A percentile compares a stretch with the other conserved stretches of the same genome.
Conservation (phyloP, 2,113 vertebrate genomes). For the Origma solitaria region DNA sequence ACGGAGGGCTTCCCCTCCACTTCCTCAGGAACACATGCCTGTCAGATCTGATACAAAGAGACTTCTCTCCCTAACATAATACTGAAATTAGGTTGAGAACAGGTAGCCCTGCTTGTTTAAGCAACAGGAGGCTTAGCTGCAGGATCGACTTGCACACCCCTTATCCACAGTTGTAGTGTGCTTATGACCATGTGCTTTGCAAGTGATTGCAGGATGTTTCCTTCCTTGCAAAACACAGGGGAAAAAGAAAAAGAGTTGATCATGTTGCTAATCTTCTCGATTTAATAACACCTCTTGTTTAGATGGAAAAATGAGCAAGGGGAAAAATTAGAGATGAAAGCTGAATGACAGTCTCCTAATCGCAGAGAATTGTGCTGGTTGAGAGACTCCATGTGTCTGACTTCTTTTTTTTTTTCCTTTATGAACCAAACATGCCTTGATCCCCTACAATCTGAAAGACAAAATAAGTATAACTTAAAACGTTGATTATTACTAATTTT, state of each 20-base stretch:
- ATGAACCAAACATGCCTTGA: not conserved
- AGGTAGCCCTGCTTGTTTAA: slow-evolving; percentile 45
- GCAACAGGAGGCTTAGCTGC: not conserved
- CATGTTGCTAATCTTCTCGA: not conserved
- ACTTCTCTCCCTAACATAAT: slow-evolving; percentile 45
- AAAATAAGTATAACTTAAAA: not conserved
- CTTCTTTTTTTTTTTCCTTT: not conserved
- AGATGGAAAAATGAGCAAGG: slow-evolving; percentile 56
- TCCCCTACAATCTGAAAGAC: not conserved
- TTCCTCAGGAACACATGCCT: slow-evolving; percentile 79
- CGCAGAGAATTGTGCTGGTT: slow-evolving; percentile 7
- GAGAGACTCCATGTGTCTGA: not conserved
- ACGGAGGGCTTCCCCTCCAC: slow-evolving; percentile 81
- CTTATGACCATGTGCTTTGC: not conserved
- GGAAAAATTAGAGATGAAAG: slow-evolving; percentile 65
- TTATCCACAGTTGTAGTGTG: accelerated
- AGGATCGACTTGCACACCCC: not conserved
- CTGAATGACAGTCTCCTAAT: slow-evolving; percentile 54
- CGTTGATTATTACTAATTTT: not conserved
- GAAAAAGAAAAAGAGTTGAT: not conserved
- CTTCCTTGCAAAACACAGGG: not conserved
- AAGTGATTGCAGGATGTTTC: not conserved
- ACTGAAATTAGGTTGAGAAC: slow-evolving; percentile 43
- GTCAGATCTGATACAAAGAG: slow-evolving; percentile 72
- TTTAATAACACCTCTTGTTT: slow-evolving; percentile 35